A percentile compares a stretch with the other conserved stretches of the same genome.
These are phyloP conservation scores for Agrochola litura DNA, from an alignment of 2,888 invertebrate species.

Conservation along the genomic window DNA sequence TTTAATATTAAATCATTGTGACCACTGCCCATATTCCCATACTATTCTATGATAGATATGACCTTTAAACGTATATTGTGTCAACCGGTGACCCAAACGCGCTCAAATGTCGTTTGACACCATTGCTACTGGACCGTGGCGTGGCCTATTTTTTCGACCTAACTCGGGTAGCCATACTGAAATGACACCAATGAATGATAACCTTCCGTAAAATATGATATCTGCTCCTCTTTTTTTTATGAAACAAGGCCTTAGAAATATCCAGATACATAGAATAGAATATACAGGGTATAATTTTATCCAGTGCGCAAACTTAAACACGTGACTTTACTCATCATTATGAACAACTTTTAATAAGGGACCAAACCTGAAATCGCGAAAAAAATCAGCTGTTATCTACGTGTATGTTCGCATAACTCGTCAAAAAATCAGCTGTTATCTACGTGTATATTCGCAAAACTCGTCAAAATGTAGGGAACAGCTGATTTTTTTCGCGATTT, in stretches of 20 bases:
- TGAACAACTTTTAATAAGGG: too few species aligned
- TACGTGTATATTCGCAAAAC: too few species aligned
- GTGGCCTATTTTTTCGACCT: constrained; percentile 25
- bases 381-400: too few species aligned
- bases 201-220: constrained; percentile 27
- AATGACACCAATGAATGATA: constrained; percentile 20
- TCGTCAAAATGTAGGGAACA: too few species aligned
- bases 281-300: too few species aligned
- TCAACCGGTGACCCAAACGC: background rate
- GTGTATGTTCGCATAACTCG: too few species aligned
- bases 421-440: too few species aligned
- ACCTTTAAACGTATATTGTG: background rate
- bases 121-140: constrained; percentile 30
- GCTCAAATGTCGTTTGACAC: constrained; percentile 14
- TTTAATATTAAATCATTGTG: background rate
- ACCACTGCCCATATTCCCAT: background rate
- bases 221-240: background rate
- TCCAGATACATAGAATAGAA: background rate
- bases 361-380: too few species aligned
- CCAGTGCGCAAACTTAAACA: too few species aligned
- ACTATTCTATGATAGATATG: background rate
- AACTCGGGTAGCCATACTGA: background rate
- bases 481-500: too few species aligned
- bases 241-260: background rate
- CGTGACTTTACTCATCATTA: too few species aligned